Evolutionary conservation across 2,797 vertebrate species (phyloP), one percentile per base, ranked within the genome.

Genomic region (Heliangelus exortis): DNA sequence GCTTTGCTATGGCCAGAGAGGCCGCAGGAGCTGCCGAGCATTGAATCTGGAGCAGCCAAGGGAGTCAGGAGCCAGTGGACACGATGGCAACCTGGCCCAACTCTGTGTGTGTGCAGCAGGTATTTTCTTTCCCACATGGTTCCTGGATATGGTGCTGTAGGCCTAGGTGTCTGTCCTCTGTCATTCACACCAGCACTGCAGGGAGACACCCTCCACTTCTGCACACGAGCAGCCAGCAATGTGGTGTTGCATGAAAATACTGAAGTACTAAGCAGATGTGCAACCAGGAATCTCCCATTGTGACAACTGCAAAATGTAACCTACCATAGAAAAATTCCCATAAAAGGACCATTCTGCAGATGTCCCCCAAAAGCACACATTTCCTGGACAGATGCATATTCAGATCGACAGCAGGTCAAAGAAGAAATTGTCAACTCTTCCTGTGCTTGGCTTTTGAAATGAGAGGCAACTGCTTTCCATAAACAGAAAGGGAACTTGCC

Each of bases 231-330:
- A 31, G 19, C 4, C 45, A 41, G 28, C 10, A 20, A 4, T 9
- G 13, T 1, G 3, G 28, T 36, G 36, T 36, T 36, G 34, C 34
- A 36, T 36, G 34, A 36, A 36, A 36, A 36, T 36, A 10, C 34
- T 36, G 34, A 4, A 36, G 34, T 36, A 36, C 34, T 36, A 36
- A 36, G 34, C 34, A 36, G 34, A 36, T 36, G 34, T 36, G 34
- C 34, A 36, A 36, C 22, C 0, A 1, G 28, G 15, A 23, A 26
- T 33, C 33, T 88, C 36, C 45, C 12, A 14, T 12, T 67, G 33
- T 18, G 86, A 22, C 0, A 0, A 17, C 31, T 1, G 2, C 45
- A 45, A 71, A 84, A 33, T 2, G 0, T 29, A 29, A 71, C 9
- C 4, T 21, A 25, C 22, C 1, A 1, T 18, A 45, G 28, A 47